Evolutionary conservation across 2,797 vertebrate genomes (phyloP), one percentile per base, ranked within the genome.

Genomic region (Benthosema pterotum): DNA sequence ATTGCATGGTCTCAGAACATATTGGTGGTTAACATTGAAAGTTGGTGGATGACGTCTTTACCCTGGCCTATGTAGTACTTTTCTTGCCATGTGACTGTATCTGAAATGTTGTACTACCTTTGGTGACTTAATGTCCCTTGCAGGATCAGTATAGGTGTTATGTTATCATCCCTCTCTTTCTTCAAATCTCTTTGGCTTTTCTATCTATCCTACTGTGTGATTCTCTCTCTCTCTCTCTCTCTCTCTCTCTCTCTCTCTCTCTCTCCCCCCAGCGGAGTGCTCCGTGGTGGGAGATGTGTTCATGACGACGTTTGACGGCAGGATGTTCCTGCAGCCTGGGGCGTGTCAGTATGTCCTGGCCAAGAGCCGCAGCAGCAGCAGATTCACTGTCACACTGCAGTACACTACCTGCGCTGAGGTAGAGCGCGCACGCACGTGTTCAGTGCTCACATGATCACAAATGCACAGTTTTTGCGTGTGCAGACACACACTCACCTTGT

Each of bases 271-370:
- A 99, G 97, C 92, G 17, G 96, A 98, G 83, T 99, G 98, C 72
- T 95, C 95, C 0, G 90, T 99, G 72, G 91, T 92, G 63, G 95
- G 97, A 1, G 95, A 98, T 53, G 92, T 96, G 67, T 96, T 98
- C 75, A 94, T 98, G 78, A 96, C 95, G 0, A 98, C 97, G 0
- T 99, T 99, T 74, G 98, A 99, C 71, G 97, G 97, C 1, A 94
- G 95, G 71, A 95, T 96, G 89, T 99, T 96, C 84, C 96, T 96
- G 60, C 97, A 97, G 75, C 93, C 95, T 54, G 96, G 98, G 25
- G 91, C 93, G 14, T 99, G 97, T 79, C 97, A 98, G 77, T 99
- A 98, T 22, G 93, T 99, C 69, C 82, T 99, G 65, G 94, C 93
- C 63, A 99, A 98, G 91, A 98, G 96, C 75, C 95, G 90, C 4